A percentile compares a stretch with the other conserved stretches of the same genome.
Evolutionary conservation across 2,113 vertebrate species (phyloP).

Genomic region (Lasiurus borealis): DNA sequence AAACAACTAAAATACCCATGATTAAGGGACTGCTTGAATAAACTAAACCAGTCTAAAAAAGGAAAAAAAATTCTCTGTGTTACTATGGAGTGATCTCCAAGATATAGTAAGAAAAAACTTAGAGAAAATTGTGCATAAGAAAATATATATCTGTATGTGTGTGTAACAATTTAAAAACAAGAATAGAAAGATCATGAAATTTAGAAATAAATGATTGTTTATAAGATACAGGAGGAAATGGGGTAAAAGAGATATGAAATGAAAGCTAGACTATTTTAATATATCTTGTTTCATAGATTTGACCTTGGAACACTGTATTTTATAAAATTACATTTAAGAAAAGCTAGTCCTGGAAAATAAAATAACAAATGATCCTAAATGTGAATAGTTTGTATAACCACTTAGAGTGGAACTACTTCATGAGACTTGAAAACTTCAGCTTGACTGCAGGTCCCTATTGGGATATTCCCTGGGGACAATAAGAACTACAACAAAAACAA

Average conservation of each 20-base stretch:
- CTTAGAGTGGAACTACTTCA: not conserved
- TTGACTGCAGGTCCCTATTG: not conserved
- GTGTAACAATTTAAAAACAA: not conserved
- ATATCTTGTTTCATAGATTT: conserved; percentile 4
- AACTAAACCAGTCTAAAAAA: not conserved
- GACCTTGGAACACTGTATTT: conserved; percentile 25
- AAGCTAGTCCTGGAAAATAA: conserved; percentile 16
- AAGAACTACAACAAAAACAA: not conserved
- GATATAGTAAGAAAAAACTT: not conserved
- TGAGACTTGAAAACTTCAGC: not conserved
- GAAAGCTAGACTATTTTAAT: not conserved
- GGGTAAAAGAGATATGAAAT: not conserved
- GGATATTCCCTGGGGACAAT: not conserved
- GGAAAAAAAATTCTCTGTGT: not conserved
- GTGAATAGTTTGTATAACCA: not conserved
- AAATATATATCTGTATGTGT: not conserved
- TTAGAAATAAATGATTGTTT: conserved; percentile 4
- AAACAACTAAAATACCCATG: conserved; percentile 8
- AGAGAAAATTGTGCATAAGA: not conserved
- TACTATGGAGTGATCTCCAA: not conserved
- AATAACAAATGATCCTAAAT: conserved; percentile 28
- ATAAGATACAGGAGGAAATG: not conserved
- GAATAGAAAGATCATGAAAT: conserved; percentile 1
- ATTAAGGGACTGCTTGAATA: not conserved
- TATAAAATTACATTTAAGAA: not conserved